Evolutionary conservation across 2,888 invertebrate species (phyloP).

Genomic region (Brachyopa scutellaris): DNA sequence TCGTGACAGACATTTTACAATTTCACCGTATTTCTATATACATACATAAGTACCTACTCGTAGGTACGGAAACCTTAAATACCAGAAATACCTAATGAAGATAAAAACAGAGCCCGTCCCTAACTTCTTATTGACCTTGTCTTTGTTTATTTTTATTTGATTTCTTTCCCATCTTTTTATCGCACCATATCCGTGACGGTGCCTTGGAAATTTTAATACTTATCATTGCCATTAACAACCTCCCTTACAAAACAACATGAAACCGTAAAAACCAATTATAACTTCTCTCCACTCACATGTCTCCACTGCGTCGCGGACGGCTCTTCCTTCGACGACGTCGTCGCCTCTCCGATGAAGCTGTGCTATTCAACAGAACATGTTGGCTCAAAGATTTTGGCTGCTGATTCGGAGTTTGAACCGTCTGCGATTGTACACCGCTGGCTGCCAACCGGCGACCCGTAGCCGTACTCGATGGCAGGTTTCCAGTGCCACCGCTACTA

Average conservation of each 20-base stretch:
- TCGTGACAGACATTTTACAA: too few relatives aligned
- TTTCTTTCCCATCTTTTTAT: not conserved
- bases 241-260: not conserved
- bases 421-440: slow-evolving; percentile 75
- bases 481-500: slow-evolving; percentile 38
- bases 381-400: slow-evolving; percentile 80
- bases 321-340: slow-evolving; percentile 80
- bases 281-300: slow-evolving; percentile 77
- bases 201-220: slow-evolving; percentile 10
- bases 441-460: slow-evolving; percentile 80
- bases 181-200: not conserved
- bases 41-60: too few relatives aligned
- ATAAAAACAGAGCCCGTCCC: too few relatives aligned
- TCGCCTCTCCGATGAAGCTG: slow-evolving; percentile 80
- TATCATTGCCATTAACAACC: too few relatives aligned
- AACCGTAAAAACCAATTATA: not conserved
- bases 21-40: too few relatives aligned
- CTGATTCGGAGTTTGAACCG: slow-evolving; percentile 65
- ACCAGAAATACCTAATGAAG: too few relatives aligned
- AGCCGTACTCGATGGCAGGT: slow-evolving; percentile 78
- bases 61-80: too few relatives aligned
- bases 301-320: slow-evolving; percentile 79
- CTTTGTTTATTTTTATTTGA: slow-evolving; percentile 7
- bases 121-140: too few relatives aligned
- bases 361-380: slow-evolving; percentile 80